Conservation (phyloP, 2,113 vertebrate species). For the Erythrocercus mccallii region DNA sequence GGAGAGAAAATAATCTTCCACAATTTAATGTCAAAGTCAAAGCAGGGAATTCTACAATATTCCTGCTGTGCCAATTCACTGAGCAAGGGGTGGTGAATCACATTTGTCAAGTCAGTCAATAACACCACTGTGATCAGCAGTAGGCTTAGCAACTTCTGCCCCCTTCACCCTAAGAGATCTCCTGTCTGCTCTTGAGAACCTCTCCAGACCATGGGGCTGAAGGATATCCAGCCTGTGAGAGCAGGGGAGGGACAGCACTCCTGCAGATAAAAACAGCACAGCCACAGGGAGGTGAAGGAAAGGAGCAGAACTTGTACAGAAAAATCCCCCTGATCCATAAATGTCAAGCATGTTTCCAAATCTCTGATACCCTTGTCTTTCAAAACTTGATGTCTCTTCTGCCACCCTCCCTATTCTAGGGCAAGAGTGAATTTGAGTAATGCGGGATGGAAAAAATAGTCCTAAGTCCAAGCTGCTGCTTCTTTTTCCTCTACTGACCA, state of each 20-base stretch:
- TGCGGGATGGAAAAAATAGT: background rate
- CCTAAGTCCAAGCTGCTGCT: background rate
- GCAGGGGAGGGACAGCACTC: background rate
- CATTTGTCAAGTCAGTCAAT: background rate
- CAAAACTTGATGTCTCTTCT: background rate
- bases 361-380: background rate
- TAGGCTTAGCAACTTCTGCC: background rate
- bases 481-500: background rate
- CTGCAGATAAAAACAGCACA: background rate
- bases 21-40: background rate
- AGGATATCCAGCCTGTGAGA: background rate
- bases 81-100: background rate
- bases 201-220: background rate
- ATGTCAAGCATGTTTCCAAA: background rate
- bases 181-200: background rate
- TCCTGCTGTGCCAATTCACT: background rate
- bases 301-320: background rate
- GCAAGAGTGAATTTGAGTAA: background rate
- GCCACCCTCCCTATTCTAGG: background rate
- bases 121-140: background rate
- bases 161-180: background rate
- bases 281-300: background rate
- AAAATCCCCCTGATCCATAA: background rate
- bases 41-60: background rate
- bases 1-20: background rate